These are phyloP conservation scores for Uloborus diversus DNA, from an alignment of 1,140 invertebrate genomes.

Conservation along the genomic window DNA sequence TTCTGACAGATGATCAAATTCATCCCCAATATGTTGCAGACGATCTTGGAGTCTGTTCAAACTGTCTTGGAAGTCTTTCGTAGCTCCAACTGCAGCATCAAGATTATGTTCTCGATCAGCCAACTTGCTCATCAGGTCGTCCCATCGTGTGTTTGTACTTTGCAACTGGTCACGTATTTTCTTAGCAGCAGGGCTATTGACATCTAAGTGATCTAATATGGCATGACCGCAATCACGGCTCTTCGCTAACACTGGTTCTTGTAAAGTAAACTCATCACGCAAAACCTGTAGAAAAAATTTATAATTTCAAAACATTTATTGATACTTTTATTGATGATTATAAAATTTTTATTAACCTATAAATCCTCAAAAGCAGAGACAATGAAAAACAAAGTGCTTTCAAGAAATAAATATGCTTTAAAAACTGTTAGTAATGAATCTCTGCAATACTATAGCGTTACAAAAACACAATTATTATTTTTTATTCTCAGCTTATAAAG, in stretches of 20 bases:
- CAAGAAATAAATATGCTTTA: too few species aligned
- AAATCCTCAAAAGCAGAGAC: too few species aligned
- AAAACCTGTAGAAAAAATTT: conserved; percentile 78
- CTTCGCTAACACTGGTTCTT: conserved; percentile 87
- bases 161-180: conserved; percentile 72
- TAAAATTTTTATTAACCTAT: too few species aligned
- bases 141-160: conserved; percentile 74
- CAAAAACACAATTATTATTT: too few species aligned
- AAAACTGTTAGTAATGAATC: too few species aligned
- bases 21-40: conserved; percentile 84
- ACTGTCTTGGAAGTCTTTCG: conserved; percentile 88
- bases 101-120: conserved; percentile 84
- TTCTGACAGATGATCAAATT: conserved; percentile 78
- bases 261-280: conserved; percentile 89
- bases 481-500: too few species aligned
- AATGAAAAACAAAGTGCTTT: too few species aligned
- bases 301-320: too few species aligned
- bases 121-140: conserved; percentile 78
- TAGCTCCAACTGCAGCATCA: conserved; percentile 86
- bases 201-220: conserved; percentile 76
- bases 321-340: too few species aligned
- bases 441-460: not conserved
- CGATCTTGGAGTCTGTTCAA: conserved; percentile 81
- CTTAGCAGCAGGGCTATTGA: conserved; percentile 77
- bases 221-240: conserved; percentile 81